Percentiles rank a stretch among this genome's conserved stretches.
Conservation (phyloP, 2,888 invertebrate genomes). For the Lasioglossum morio region DNA sequence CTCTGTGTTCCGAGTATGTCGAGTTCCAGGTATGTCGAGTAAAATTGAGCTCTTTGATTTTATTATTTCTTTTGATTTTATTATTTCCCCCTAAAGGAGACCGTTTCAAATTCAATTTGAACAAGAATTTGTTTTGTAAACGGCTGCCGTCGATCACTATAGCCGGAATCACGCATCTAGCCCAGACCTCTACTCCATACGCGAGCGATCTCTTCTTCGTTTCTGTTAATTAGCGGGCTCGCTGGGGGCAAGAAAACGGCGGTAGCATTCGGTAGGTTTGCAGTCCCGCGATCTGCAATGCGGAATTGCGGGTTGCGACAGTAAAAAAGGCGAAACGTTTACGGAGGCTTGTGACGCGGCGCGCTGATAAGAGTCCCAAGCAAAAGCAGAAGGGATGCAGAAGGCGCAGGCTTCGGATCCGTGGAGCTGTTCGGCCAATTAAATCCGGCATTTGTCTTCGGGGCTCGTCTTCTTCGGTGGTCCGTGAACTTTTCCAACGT, state of each 20-base stretch:
- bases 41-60: too few relatives aligned
- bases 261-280: not conserved
- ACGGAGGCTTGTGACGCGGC: not conserved
- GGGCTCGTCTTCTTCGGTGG: conserved; percentile 44
- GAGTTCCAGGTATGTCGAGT: too few relatives aligned
- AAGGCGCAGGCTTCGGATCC: conserved; percentile 36
- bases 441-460: conserved; percentile 68
- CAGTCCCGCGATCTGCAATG: conserved; percentile 34
- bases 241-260: not conserved
- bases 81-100: too few relatives aligned
- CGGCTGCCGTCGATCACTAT: not conserved
- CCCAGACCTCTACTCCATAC: not conserved
- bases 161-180: not conserved
- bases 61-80: too few relatives aligned
- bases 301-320: conserved; percentile 45
- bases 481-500: conserved; percentile 55
- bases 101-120: too few relatives aligned
- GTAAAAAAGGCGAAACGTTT: conserved; percentile 3
- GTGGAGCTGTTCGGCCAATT: conserved; percentile 62
- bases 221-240: not conserved
- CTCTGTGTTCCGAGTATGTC: too few relatives aligned
- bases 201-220: too few relatives aligned
- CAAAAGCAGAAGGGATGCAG: not conserved
- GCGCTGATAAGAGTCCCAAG: not conserved
- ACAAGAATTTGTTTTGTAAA: not conserved